phyloP scores from a whole-genome alignment of 1,140 invertebrate species.

The Lepidurus arcticus region DNA sequence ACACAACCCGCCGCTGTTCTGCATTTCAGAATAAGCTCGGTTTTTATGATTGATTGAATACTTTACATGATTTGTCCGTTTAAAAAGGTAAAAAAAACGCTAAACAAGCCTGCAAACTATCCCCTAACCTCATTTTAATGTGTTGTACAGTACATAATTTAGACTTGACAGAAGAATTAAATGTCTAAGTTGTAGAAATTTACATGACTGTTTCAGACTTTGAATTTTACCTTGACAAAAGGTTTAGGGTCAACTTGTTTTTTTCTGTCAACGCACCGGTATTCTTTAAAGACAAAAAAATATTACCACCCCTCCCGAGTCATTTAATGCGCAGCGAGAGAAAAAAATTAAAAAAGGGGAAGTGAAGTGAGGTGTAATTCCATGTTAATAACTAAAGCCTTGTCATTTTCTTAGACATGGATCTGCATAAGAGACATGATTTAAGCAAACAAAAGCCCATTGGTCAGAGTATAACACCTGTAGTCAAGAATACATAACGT shows the following conservation, averaged over 20 bases:
- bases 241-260: not conserved
- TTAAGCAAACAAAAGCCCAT: slow-evolving; percentile 16
- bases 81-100: not conserved
- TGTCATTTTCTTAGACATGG: slow-evolving; percentile 4
- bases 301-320: not conserved
- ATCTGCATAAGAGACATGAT: slow-evolving; percentile 2
- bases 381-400: slow-evolving; percentile 8
- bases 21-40: not conserved
- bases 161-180: slow-evolving; percentile 15
- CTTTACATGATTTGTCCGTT: not conserved
- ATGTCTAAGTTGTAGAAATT: slow-evolving; percentile 5
- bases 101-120: slow-evolving; percentile 5
- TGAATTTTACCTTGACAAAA: not conserved
- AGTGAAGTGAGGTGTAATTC: not conserved
- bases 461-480: slow-evolving; percentile 19
- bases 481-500: slow-evolving; percentile 6
- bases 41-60: not conserved
- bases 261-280: not conserved
- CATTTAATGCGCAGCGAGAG: not conserved
- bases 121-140: not conserved
- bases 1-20: slow-evolving; percentile 1
- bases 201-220: not conserved
- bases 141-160: slow-evolving; percentile 20
- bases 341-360: not conserved
- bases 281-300: not conserved